These are phyloP conservation scores for Mionectes olivaceus DNA, from an alignment of 2,797 vertebrate species.

Conservation along the genomic window DNA sequence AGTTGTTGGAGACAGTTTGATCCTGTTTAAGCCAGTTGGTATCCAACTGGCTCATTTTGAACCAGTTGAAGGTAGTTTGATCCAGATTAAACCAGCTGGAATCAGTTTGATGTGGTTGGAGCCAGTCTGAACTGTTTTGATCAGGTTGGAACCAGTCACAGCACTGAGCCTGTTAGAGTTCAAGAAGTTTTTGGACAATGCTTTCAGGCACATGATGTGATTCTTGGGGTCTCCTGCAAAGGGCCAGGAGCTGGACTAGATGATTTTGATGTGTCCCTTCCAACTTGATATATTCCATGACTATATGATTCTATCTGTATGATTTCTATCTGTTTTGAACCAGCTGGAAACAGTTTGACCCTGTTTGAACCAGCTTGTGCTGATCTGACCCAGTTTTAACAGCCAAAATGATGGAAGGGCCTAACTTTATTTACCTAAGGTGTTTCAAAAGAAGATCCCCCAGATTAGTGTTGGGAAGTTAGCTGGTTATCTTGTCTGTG, in stretches of 20 bases:
- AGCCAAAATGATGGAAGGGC: neutral
- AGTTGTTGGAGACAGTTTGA: rapidly evolving
- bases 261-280: neutral
- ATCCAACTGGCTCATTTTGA: neutral
- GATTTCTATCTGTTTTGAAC: neutral
- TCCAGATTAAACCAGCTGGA: neutral
- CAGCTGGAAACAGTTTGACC: rapidly evolving
- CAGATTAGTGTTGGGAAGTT: neutral
- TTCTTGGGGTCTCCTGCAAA: neutral
- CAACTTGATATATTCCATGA: neutral
- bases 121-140: neutral
- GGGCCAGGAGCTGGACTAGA: neutral
- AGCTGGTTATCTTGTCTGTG: neutral
- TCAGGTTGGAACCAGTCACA: neutral
- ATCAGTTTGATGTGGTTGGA: neutral
- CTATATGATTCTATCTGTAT: neutral
- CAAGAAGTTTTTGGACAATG: neutral
- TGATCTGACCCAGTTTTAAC: neutral
- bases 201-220: neutral
- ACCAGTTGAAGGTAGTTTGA: rapidly evolving
- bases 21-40: neutral
- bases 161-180: neutral
- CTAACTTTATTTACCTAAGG: neutral
- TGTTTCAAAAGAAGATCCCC: neutral
- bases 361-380: rapidly evolving